Evolutionary conservation across 2,113 vertebrate species (phyloP).

Genomic region (Dascyllus trimaculatus): DNA sequence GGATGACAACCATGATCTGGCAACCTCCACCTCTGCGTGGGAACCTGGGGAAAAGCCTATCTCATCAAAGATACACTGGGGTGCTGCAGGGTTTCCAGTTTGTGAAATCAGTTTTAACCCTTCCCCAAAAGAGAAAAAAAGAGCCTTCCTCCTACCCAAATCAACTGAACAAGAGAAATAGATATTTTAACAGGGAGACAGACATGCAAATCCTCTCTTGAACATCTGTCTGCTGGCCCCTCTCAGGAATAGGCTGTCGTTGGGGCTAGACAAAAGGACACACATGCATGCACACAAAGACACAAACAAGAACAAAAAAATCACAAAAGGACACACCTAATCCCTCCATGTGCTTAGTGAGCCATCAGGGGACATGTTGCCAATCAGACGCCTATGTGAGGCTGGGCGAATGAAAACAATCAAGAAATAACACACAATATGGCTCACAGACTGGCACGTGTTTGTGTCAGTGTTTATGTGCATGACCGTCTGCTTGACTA

Average conservation of each 20-base stretch:
- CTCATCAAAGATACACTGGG: slow-evolving; percentile 64
- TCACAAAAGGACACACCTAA: slow-evolving; percentile 74
- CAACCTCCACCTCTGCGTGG: slow-evolving; percentile 59
- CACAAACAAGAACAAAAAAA: slow-evolving; percentile 57
- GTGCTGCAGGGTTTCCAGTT: slow-evolving; percentile 61
- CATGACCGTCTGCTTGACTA: slow-evolving; percentile 37
- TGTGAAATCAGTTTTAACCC: slow-evolving; percentile 58
- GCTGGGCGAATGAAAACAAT: slow-evolving; percentile 77
- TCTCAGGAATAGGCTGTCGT: slow-evolving; percentile 70
- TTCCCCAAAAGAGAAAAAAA: slow-evolving; percentile 25
- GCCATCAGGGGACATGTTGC: slow-evolving; percentile 73
- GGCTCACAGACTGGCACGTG: slow-evolving; percentile 46
- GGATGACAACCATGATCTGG: slow-evolving; percentile 66
- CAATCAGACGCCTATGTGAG: slow-evolving; percentile 78
- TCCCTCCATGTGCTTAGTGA: slow-evolving; percentile 76
- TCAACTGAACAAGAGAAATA: slow-evolving; percentile 64
- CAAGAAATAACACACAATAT: slow-evolving; percentile 72
- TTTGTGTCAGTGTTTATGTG: slow-evolving; percentile 33
- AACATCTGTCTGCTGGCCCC: slow-evolving; percentile 80
- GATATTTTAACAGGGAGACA: slow-evolving; percentile 67
- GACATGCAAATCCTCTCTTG: slow-evolving; percentile 66
- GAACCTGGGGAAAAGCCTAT: slow-evolving; percentile 66
- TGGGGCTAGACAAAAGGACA: slow-evolving; percentile 58
- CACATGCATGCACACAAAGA: slow-evolving; percentile 45
- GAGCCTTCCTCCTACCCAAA: slow-evolving; percentile 20